Evolutionary conservation across 1,140 invertebrate species (phyloP), one percentile per base, ranked within the genome.

Genomic region (Drosophila orosa): DNA sequence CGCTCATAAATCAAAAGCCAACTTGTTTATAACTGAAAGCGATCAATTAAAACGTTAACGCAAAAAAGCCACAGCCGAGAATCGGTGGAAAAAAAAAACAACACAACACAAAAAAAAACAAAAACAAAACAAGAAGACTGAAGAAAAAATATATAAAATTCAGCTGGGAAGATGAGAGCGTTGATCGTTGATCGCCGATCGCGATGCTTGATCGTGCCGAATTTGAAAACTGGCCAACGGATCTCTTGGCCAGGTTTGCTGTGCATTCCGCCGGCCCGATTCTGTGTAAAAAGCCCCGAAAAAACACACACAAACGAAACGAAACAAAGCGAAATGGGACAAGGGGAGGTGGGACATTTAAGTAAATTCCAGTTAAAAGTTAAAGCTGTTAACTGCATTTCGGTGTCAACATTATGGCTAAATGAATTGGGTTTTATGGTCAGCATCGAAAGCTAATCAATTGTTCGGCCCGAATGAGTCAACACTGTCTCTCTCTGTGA

Each of bases 31-130:
- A 89, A 86, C 83, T 86, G 83, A 86, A 86, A 86, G 83, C 84
- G 84, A 89, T 89, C 83, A 86, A 86, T 86, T 86, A 86, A 86
- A 89, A 89, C 80, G 83, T 89, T 89, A 86, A 87, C 84, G 83
- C 83, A 86, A 86, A 86, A 85, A 86, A 80, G 65, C 60, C 57
- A 54, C 69, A 74, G 69, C 47, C 47, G 39, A 42, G 60, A 52
- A 52, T 40, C 63, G 52, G 24, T 45, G 15, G 33, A 35, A 37
- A 25, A 40, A 40, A 69, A 31, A 29, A 40, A n/a, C n/a, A n/a
- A n/a, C n/a, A n/a, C n/a, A 37, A 57, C 57, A 58, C 42, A 25
- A n/a, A 17, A 52, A 22, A 24, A 40, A 54, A 37, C 48, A 22
- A 24, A 40, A 54, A 37, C 48, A 63, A 29, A 66, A 48, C 44